Conservation (phyloP, 30 jellyfish, hydroid and myxozoan species). For the Aurelia aurita region DNA sequence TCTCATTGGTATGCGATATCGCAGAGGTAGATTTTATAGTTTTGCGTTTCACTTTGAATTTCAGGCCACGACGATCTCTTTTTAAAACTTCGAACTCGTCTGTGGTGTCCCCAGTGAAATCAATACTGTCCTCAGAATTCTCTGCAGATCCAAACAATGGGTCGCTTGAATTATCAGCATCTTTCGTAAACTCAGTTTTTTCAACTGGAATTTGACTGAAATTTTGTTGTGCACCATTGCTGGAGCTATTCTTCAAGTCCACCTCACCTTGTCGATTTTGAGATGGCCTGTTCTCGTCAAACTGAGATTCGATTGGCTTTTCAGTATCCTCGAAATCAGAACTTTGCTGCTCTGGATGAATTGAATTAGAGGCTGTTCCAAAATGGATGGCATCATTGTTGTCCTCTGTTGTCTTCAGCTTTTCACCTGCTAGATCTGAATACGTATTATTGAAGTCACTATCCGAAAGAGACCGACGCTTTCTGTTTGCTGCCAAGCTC, state of each 20-base stretch:
- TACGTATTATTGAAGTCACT: neutral
- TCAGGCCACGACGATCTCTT: constrained; percentile 37
- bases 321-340: too few relatives aligned
- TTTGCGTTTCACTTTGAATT: constrained; percentile 49
- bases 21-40: constrained; percentile 41
- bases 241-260: too few relatives aligned
- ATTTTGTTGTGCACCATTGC: too few relatives aligned
- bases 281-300: too few relatives aligned
- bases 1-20: constrained; percentile 22
- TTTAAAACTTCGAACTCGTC: neutral
- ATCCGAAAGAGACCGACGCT: constrained; percentile 7
- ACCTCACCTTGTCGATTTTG: too few relatives aligned
- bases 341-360: too few relatives aligned
- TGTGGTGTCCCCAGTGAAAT: neutral
- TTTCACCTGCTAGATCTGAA: neutral
- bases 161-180: neutral
- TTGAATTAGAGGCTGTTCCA: too few relatives aligned
- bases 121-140: neutral
- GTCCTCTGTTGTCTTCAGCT: too few relatives aligned
- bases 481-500: constrained; percentile 4
- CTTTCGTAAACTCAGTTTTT: neutral
- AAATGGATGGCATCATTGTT: too few relatives aligned
- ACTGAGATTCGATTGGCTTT: too few relatives aligned
- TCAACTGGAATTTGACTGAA: too few relatives aligned
- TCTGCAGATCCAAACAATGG: too few relatives aligned